Conservation (phyloP, 2,113 vertebrate species). For the Stigmatopora nigra region DNA sequence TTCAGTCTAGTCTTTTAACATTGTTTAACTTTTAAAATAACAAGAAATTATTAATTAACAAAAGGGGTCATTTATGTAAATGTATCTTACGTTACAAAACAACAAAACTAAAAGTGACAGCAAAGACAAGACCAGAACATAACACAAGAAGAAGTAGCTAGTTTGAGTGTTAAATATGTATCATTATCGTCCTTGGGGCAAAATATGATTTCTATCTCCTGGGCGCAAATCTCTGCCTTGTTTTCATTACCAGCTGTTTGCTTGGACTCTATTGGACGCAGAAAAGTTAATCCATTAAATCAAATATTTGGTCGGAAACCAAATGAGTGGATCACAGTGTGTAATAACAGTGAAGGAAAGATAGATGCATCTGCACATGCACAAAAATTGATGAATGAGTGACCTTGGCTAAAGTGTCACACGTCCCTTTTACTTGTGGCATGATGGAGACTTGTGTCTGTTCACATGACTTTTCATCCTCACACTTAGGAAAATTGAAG, state of each 20-base stretch:
- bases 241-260: slow-evolving; percentile 23
- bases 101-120: too few species aligned
- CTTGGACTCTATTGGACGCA: slow-evolving; percentile 10
- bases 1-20: too few species aligned
- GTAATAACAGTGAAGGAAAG: slow-evolving; percentile 22
- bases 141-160: slow-evolving; percentile 14
- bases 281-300: slow-evolving; percentile 30
- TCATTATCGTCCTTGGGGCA: slow-evolving; percentile 30
- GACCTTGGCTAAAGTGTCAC: slow-evolving; percentile 60
- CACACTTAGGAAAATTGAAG: too few species aligned
- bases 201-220: slow-evolving; percentile 27
- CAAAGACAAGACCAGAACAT: slow-evolving; percentile 10
- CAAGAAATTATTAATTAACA: neutral
- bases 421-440: slow-evolving; percentile 37
- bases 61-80: slow-evolving; percentile 33
- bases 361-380: slow-evolving; percentile 3
- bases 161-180: slow-evolving; percentile 41
- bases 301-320: slow-evolving; percentile 22
- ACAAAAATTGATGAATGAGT: slow-evolving; percentile 58
- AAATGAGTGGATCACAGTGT: too few species aligned
- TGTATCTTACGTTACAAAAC: too few species aligned
- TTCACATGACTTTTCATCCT: too few species aligned
- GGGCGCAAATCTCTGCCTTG: slow-evolving; percentile 15
- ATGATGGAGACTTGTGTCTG: slow-evolving; percentile 45
- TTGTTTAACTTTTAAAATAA: neutral